These are phyloP conservation scores for Anoplius nigerrimus DNA, from an alignment of 2,888 invertebrate species.

Conservation along the genomic window DNA sequence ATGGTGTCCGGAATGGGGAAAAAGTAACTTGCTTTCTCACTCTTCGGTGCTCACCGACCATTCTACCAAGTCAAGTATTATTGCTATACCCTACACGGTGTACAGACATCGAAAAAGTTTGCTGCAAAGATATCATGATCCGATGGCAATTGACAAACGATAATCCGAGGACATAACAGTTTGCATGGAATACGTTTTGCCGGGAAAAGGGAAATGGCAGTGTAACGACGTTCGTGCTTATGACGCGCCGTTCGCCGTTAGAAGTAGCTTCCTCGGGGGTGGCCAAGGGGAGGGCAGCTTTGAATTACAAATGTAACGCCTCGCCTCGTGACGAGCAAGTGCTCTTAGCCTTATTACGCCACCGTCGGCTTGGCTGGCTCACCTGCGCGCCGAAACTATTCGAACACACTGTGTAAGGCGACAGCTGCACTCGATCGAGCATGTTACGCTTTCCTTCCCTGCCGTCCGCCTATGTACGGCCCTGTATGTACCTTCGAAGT, in stretches of 20 bases:
- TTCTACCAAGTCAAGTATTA: too few relatives aligned
- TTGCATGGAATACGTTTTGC: too few relatives aligned
- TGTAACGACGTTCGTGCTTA: not conserved
- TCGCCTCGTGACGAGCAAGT: too few relatives aligned
- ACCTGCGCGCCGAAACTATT: slow-evolving; percentile 14
- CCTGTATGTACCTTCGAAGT: slow-evolving; percentile 20
- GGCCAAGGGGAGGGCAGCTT: too few relatives aligned
- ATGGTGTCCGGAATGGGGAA: slow-evolving; percentile 19
- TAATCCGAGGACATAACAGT: too few relatives aligned
- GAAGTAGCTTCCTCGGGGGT: too few relatives aligned
- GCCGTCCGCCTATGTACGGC: slow-evolving; percentile 37
- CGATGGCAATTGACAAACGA: too few relatives aligned
- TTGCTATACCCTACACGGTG: not conserved
- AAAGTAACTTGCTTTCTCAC: not conserved
- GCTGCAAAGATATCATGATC: too few relatives aligned
- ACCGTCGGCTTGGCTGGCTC: not conserved
- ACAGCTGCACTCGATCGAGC: slow-evolving; percentile 42
- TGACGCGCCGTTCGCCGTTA: not conserved
- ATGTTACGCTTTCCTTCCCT: slow-evolving; percentile 35
- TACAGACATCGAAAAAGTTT: not conserved
- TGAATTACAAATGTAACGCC: too few relatives aligned
- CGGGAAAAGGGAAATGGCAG: not conserved
- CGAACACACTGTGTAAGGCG: slow-evolving; percentile 26
- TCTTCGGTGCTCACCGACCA: too few relatives aligned
- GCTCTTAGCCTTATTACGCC: too few relatives aligned